Base-by-base conservation (phyloP, 1,140 invertebrate species). In the Pseudomyrmex sp. region DNA sequence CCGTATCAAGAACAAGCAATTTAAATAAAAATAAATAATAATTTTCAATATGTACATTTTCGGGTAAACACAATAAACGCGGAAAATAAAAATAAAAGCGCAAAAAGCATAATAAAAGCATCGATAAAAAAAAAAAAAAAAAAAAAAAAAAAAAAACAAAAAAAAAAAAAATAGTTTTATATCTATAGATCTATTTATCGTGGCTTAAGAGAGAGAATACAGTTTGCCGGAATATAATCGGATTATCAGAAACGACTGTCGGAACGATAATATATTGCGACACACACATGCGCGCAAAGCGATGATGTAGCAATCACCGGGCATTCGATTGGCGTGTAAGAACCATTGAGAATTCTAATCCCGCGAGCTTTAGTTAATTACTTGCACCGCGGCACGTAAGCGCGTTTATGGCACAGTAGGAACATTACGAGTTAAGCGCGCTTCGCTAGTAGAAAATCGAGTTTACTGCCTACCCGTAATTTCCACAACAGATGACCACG, bases 391-490 rank as follows among this genome's bases (percentile, higher is more conserved):
- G 13, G 20, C 59, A 23, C 15, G 70, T 59, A 35, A 35, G 35
- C 18, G 35, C 20, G 15, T 54, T 70, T 70, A 54, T n/a, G 15
- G 20, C 13, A 18, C 62, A 10, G 15, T 35, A 18, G 8, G 8
- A 48, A 46, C 58, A 59, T 20, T 20, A 20, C n/a, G n/a, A 68
- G 68, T 77, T 68, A 54, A 12, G 35, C 23, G 35, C 35, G 35
- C 4, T 35, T 35, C 5, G 35, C 35, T 8, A 8, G 20, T n/a
- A 59, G 76, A 72, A 61, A 80, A 80, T 70, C 20, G 15, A 59
- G 54, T 80, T 80, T 80, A 72, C 68, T 48, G 15, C 35, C 54
- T 35, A 48, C 3, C 7, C 44, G 18, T 70, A 70, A 80, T 48
- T 72, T 35, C 44, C 54, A 59, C 56, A 79, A 50, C 23, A 35